These are phyloP conservation scores for Listrodromus nycthemerus DNA, from an alignment of 2,888 invertebrate genomes.

Conservation along the genomic window DNA sequence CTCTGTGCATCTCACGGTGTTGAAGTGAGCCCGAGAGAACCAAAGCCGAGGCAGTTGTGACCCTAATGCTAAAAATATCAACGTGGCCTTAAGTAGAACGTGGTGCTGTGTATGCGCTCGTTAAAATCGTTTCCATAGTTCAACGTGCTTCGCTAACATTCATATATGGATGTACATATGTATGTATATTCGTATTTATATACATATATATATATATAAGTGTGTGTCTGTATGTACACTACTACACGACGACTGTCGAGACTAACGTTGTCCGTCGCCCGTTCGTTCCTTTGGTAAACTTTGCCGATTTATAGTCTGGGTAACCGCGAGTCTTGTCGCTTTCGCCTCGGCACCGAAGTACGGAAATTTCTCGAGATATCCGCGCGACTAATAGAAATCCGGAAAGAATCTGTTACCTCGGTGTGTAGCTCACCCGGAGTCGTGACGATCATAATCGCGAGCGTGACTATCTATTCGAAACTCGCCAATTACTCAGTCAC, in stretches of 20 bases:
- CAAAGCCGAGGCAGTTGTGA: conserved; percentile 74
- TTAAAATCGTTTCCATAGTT: conserved; percentile 80
- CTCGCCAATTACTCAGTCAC: conserved; percentile 24
- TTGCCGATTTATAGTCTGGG: conserved; percentile 44
- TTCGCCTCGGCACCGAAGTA: conserved; percentile 14
- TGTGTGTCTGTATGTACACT: conserved; percentile 15
- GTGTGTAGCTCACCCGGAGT: conserved; percentile 2
- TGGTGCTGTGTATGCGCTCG: conserved; percentile 66
- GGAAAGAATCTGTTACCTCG: conserved; percentile 12
- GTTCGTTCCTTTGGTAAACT: conserved; percentile 47
- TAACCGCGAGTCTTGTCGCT: conserved; percentile 32
- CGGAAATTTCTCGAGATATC: conserved; percentile 36
- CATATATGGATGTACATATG: conserved; percentile 5
- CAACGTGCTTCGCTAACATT: conserved; percentile 57
- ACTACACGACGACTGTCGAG: conserved; percentile 3
- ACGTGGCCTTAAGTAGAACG: conserved; percentile 78
- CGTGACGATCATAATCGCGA: conserved; percentile 32
- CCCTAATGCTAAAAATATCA: conserved; percentile 82
- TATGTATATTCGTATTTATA: conserved; percentile 18
- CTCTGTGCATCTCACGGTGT: conserved; percentile 17
- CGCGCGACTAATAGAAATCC: conserved; percentile 7
- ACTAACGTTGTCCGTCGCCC: background rate
- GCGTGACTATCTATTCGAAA: conserved; percentile 14
- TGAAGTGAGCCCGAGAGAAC: conserved; percentile 63
- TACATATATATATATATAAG: background rate